Conservation (phyloP, 2,888 invertebrate genomes). For the Leptogaster cylindrica region DNA sequence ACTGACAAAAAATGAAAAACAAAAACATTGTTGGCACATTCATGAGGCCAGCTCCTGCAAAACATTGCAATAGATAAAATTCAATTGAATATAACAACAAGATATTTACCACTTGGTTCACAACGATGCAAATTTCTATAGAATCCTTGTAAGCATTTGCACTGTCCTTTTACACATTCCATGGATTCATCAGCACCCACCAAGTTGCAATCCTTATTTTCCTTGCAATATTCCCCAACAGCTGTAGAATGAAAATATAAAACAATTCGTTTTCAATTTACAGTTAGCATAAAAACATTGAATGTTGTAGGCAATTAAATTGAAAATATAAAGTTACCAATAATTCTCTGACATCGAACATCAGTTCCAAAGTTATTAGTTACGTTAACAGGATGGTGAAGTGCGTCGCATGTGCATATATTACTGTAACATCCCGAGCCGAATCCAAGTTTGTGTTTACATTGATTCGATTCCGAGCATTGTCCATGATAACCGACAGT, state of each 20-base stretch:
- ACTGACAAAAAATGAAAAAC: no score
- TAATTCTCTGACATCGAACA: conserved; percentile 42
- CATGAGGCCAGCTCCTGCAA: no score
- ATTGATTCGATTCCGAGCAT: conserved; percentile 51
- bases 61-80: no score
- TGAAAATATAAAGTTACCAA: conserved; percentile 39
- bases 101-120: no score
- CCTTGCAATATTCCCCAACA: background rate
- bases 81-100: no score
- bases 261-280: background rate
- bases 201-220: background rate
- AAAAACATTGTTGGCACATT: no score
- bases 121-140: no score
- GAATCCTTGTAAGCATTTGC: no score
- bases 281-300: no score
- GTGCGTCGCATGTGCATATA: conserved; percentile 50
- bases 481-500: conserved; percentile 46
- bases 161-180: no score
- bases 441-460: conserved; percentile 49
- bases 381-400: conserved; percentile 47
- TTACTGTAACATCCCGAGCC: conserved; percentile 50
- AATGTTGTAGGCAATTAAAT: background rate
- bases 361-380: conserved; percentile 14
- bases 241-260: background rate
- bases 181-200: no score